A percentile compares a stretch with the other conserved stretches of the same genome.
phyloP scores from a whole-genome alignment of 2,113 vertebrate genomes.

The Trichomycterus rosablanca region DNA sequence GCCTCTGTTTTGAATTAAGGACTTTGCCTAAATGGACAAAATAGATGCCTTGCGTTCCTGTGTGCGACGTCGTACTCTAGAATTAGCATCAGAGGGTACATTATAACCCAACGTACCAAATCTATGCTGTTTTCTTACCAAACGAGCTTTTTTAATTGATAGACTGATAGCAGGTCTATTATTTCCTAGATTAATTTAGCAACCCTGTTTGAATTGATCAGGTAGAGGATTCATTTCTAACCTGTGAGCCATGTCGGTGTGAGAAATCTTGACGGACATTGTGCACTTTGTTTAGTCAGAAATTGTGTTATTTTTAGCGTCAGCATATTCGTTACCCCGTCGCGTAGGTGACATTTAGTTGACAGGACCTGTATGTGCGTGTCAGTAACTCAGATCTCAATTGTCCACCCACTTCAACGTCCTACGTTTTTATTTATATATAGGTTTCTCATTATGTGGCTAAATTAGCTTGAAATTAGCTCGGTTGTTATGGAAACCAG shows the following conservation, averaged over 20 bases:
- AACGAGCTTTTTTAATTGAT: constrained; percentile 10
- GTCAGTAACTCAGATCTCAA: not conserved
- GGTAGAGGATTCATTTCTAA: not conserved
- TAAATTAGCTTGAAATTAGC: not conserved
- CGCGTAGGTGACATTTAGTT: too few species aligned
- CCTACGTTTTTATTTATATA: too few species aligned
- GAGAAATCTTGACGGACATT: not conserved
- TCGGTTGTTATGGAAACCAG: not conserved
- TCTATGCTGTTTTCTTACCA: constrained; percentile 22
- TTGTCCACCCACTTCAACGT: not conserved
- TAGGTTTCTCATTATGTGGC: not conserved
- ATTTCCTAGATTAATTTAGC: constrained; percentile 7
- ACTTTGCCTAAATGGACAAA: too few species aligned
- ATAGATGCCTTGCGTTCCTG: too few species aligned
- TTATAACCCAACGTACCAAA: not conserved
- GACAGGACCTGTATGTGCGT: too few species aligned
- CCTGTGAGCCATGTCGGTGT: constrained; percentile 10
- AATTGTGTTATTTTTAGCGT: not conserved
- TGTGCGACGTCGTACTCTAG: too few species aligned
- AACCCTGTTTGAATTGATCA: not conserved
- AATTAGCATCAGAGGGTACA: too few species aligned
- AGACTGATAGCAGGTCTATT: not conserved
- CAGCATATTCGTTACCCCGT: too few species aligned
- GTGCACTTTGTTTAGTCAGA: not conserved
- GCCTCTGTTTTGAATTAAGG: constrained; percentile 76